Evolutionary conservation across 2,888 invertebrate species (phyloP).

Genomic region (Caenorhabditis zanzibari): DNA sequence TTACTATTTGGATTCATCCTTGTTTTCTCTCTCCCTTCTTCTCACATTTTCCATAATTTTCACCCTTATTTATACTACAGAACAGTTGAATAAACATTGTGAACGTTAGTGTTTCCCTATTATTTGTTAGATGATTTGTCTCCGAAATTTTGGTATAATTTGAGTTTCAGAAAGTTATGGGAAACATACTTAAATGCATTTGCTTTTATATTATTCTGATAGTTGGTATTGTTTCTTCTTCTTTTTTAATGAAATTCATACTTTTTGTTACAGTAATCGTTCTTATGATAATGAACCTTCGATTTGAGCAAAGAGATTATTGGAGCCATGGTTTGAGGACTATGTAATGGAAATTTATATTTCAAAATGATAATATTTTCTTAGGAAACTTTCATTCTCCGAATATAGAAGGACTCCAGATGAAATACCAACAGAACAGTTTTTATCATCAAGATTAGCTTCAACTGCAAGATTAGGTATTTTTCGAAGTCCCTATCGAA

Average conservation of each 20-base stretch:
- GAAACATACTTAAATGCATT: conserved; percentile 5
- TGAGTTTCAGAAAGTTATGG: not conserved
- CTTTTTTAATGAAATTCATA: not conserved
- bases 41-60: not conserved
- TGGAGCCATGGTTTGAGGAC: conserved; percentile 21
- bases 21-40: not conserved
- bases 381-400: not conserved
- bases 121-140: not conserved
- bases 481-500: not conserved
- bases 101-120: not conserved
- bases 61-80: not conserved
- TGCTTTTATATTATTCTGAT: not conserved
- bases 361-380: not conserved
- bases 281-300: conserved; percentile 3
- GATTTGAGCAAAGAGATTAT: conserved; percentile 26
- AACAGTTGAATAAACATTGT: conserved; percentile 38
- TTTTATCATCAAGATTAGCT: conserved; percentile 46
- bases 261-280: conserved; percentile 7
- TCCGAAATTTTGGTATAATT: not conserved
- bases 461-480: conserved; percentile 54
- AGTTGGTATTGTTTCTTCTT: not conserved
- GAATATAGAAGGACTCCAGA: not conserved
- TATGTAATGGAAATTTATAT: not conserved
- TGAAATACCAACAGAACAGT: not conserved
- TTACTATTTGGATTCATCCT: not conserved